Percentiles rank a stretch among this genome's conserved stretches.
Evolutionary conservation across 1,140 invertebrate genomes (phyloP).

Genomic region (Hycleus phaleratus): DNA sequence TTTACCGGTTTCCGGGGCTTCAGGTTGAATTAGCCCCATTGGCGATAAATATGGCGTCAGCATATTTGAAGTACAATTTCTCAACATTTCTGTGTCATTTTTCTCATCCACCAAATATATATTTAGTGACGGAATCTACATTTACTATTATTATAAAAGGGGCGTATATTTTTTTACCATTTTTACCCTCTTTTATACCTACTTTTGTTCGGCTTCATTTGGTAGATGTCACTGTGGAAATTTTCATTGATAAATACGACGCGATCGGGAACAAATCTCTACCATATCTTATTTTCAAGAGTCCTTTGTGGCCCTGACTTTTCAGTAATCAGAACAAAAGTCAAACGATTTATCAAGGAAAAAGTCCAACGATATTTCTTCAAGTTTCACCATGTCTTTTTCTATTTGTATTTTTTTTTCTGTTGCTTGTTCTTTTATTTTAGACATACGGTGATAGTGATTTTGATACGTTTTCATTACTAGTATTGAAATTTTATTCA

Average conservation of each 20-base stretch:
- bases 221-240: conserved; percentile 9
- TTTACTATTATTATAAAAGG: not conserved
- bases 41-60: no score
- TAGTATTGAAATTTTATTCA: no score
- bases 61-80: no score
- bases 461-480: no score
- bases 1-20: not conserved
- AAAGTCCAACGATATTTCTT: conserved; percentile 21
- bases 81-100: not conserved
- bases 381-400: conserved; percentile 15
- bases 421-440: no score
- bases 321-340: conserved; percentile 26
- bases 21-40: not conserved
- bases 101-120: not conserved
- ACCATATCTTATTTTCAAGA: conserved; percentile 23
- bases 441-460: no score
- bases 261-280: conserved; percentile 21
- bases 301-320: conserved; percentile 20
- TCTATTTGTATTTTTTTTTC: no score
- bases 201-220: conserved; percentile 10
- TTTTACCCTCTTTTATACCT: not conserved
- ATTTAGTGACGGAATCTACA: not conserved
- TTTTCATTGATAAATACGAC: conserved; percentile 27
- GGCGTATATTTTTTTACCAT: no score
- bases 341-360: conserved; percentile 23